These are phyloP conservation scores for Isoperla grammatica DNA, from an alignment of 2,888 invertebrate species.

Conservation along the genomic window DNA sequence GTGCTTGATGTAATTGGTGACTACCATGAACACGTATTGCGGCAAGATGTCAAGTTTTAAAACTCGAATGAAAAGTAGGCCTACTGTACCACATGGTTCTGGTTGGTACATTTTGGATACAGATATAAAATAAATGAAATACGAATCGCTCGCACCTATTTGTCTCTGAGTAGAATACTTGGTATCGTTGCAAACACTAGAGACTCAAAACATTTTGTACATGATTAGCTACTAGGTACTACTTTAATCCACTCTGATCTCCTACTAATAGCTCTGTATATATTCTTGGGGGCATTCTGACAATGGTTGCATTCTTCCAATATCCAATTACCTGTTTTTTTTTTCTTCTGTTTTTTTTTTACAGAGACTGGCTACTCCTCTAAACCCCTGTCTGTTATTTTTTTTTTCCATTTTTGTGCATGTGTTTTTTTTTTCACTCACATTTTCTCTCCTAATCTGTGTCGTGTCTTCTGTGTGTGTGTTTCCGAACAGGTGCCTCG, in stretches of 20 bases:
- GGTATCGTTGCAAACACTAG: too few species aligned
- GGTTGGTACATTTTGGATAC: too few species aligned
- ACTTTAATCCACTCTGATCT: neutral
- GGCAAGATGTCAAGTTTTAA: too few species aligned
- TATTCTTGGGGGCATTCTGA: neutral
- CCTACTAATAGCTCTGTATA: neutral
- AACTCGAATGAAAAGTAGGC: too few species aligned
- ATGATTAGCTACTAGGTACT: too few species aligned
- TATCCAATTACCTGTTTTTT: constrained; percentile 1
- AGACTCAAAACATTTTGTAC: too few species aligned
- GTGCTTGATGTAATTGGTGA: too few species aligned
- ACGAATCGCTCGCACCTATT: too few species aligned
- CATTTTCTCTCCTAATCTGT: constrained; percentile 22
- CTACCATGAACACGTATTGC: too few species aligned
- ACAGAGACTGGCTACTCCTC: constrained; percentile 32
- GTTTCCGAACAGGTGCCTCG: constrained; percentile 61
- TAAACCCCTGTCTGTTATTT: constrained; percentile 31
- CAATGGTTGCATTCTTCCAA: neutral
- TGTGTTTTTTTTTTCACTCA: constrained; percentile 21
- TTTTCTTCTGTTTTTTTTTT: constrained; percentile 8
- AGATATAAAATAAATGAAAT: too few species aligned
- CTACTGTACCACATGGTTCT: too few species aligned
- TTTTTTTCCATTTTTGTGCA: constrained; percentile 16
- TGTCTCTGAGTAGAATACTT: too few species aligned
- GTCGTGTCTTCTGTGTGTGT: constrained; percentile 30